Conservation (phyloP, 2,888 invertebrate species). For the Latrodectus hesperus region DNA sequence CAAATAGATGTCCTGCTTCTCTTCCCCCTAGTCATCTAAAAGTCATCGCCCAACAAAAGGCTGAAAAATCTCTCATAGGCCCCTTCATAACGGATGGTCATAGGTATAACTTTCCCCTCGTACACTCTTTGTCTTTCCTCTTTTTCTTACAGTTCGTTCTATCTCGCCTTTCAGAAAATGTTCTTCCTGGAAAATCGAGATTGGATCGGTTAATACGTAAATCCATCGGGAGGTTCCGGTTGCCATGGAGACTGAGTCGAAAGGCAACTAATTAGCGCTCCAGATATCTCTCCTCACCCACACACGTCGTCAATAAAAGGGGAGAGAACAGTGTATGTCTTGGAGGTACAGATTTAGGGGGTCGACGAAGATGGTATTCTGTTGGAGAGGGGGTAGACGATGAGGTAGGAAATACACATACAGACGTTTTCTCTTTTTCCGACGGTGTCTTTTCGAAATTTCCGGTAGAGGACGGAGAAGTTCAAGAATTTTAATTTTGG, state of each 20-base stretch:
- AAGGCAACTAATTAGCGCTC: conserved; percentile 54
- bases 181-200: not conserved
- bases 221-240: conserved; percentile 14
- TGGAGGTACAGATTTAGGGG: too few species aligned
- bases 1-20: too few species aligned
- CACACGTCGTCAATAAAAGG: not conserved
- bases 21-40: too few species aligned
- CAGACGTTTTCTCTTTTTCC: not conserved
- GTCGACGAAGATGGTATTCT: too few species aligned
- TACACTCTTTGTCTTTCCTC: too few species aligned
- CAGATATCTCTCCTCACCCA: not conserved
- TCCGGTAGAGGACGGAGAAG: not conserved
- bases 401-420: not conserved
- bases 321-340: not conserved
- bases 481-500: not conserved
- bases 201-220: conserved; percentile 28
- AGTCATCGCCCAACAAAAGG: too few species aligned
- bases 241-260: conserved; percentile 42
- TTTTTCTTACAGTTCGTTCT: too few species aligned
- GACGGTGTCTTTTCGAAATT: not conserved
- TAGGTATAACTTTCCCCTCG: too few species aligned
- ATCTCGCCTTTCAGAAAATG: not conserved
- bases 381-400: too few species aligned
- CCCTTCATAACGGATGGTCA: too few species aligned
- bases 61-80: too few species aligned